Percentiles rank a stretch among this genome's conserved stretches.
These are phyloP conservation scores for Microcebus tavaratra DNA, from an alignment of 2,113 vertebrate genomes.

Conservation along the genomic window DNA sequence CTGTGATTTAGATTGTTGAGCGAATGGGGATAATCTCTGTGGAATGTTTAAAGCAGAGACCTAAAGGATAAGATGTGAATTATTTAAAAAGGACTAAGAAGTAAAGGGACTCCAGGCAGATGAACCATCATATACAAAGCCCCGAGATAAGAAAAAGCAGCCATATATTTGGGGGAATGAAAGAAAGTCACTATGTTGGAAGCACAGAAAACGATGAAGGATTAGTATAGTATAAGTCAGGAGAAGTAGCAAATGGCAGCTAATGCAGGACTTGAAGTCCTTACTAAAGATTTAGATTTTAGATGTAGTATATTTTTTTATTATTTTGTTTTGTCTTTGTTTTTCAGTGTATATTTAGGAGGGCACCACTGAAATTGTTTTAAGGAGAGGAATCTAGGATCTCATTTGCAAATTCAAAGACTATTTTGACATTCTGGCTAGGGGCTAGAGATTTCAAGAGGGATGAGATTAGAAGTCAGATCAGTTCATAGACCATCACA, in stretches of 20 bases:
- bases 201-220: background rate
- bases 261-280: background rate
- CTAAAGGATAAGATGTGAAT: background rate
- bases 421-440: background rate
- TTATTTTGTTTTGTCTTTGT: background rate
- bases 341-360: background rate
- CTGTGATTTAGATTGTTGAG: background rate
- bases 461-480: background rate
- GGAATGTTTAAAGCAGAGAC: background rate
- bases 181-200: background rate
- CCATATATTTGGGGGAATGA: background rate
- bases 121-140: background rate
- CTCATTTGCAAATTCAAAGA: background rate
- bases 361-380: background rate
- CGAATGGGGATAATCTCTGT: background rate
- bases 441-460: background rate
- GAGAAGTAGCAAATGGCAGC: background rate
- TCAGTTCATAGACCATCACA: background rate
- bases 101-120: background rate
- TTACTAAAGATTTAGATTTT: background rate
- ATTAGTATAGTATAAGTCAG: background rate
- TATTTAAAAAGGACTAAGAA: background rate
- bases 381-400: background rate
- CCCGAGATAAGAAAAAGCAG: background rate
- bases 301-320: background rate